Evolutionary conservation across 30 jellyfish, hydroid and myxozoan species (phyloP), one percentile per base, ranked within the genome.

Genomic region (Hydractinia symbiolongicarpus): DNA sequence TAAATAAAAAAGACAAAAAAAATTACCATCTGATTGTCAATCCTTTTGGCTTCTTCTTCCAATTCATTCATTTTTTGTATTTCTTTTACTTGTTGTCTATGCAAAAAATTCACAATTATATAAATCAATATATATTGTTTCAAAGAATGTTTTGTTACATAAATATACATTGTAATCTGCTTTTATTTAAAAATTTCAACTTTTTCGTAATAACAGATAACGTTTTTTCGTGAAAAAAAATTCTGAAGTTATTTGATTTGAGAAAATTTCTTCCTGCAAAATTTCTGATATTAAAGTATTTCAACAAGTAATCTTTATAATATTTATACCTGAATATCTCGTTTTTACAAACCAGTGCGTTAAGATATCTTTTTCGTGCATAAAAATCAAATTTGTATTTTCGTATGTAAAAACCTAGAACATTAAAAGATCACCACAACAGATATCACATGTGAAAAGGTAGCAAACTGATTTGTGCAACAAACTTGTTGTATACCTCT

Each of bases 281-380:
- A n/a, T n/a, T 30, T 0, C 2, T 30, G 44, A 30, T 30, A 30
- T 30, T 30, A 30, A 30, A 30, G 44, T 0, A 30, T 1, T 30
- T 30, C 2, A 1, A 30, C 17, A 11, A 10, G 40, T n/a, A 44
- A 66, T 14, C 20, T 1, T 13, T 16, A 9, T 52, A 21, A 51
- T 5, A 1, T 1, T 9, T 73, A 11, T 89, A 89, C 96, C 96
- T 84, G 82, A 89, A 85, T 11, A 73, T 52, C 56, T 84, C 94
- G 67, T 83, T 89, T 76, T 86, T 89, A n/a, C 62, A 81, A 40
- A 76, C 82, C 64, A 89, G 66, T 5, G 96, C 95, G 51, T 77
- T 68, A 0, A 89, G 78, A 68, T 89, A 89, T 56, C 60, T 85
- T 84, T 79, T 89, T 50, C 96, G 67, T 6, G 96, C 95, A 81